A percentile compares a stretch with the other conserved stretches of the same genome.
phyloP scores from a whole-genome alignment of 2,888 invertebrate species.

The Brenthis ino region DNA sequence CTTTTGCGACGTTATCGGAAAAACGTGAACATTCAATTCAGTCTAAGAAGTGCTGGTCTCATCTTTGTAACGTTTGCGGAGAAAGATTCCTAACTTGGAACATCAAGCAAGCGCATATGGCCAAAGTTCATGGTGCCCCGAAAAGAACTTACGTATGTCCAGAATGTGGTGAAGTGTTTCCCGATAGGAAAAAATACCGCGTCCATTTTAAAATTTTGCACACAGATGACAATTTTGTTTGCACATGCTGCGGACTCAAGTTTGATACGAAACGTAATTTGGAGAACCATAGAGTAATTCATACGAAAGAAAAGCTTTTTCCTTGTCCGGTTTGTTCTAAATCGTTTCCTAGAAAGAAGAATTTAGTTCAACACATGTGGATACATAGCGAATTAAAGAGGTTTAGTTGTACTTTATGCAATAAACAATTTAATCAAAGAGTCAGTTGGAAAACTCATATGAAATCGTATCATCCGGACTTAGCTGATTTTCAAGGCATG shows the following conservation, averaged over 20 bases:
- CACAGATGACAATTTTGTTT: constrained; percentile 65
- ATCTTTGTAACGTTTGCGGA: constrained; percentile 64
- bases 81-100: constrained; percentile 63
- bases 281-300: constrained; percentile 75
- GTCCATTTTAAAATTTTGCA: constrained; percentile 63
- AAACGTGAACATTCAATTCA: constrained; percentile 59
- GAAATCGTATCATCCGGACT: constrained; percentile 68
- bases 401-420: constrained; percentile 66
- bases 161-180: constrained; percentile 61
- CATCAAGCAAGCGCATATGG: constrained; percentile 60
- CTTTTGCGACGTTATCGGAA: constrained; percentile 58
- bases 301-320: constrained; percentile 77
- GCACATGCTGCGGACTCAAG: constrained; percentile 67
- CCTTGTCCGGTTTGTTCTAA: constrained; percentile 77
- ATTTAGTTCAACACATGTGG: constrained; percentile 72
- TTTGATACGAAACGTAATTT: constrained; percentile 62
- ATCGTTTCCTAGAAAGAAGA: constrained; percentile 68
- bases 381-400: constrained; percentile 70
- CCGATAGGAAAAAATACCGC: constrained; percentile 59
- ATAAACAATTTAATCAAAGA: constrained; percentile 70
- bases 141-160: constrained; percentile 60
- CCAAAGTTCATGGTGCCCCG: constrained; percentile 56
- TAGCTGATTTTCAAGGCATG: constrained; percentile 54
- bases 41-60: constrained; percentile 63
- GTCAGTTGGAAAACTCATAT: constrained; percentile 74